Percentiles rank a stretch among this genome's conserved stretches.
These are phyloP conservation scores for Buphagus erythrorhynchus DNA, from an alignment of 2,797 vertebrate species.

Conservation along the genomic window DNA sequence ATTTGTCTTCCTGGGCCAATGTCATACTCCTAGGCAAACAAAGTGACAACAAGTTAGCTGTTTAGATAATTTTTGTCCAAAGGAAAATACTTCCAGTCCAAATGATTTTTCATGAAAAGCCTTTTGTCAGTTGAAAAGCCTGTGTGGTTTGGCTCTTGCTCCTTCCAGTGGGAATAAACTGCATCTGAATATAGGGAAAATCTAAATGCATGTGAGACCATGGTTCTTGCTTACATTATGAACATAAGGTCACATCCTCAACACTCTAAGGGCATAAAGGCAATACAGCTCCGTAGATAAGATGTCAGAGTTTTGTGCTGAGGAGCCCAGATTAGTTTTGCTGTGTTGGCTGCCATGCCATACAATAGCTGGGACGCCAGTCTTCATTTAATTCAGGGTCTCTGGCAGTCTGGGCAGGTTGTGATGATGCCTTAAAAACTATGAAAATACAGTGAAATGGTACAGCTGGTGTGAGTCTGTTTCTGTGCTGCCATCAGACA, in stretches of 20 bases:
- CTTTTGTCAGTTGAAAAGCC: conserved; percentile 18
- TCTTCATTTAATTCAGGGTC: background rate
- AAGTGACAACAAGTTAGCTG: background rate
- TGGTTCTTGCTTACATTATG: background rate
- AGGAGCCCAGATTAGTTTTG: background rate
- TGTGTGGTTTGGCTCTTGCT: background rate
- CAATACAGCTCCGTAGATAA: background rate
- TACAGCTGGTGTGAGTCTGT: background rate
- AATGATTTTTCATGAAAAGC: conserved; percentile 25
- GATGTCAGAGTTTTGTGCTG: background rate
- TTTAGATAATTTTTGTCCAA: background rate
- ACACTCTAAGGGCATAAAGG: background rate
- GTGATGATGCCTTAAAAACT: background rate
- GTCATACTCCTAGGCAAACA: background rate
- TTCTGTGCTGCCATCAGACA: background rate
- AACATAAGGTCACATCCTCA: background rate
- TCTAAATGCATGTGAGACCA: background rate
- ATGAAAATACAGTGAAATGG: background rate
- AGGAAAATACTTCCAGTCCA: background rate
- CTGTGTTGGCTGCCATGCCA: background rate
- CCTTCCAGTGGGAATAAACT: conserved; percentile 25
- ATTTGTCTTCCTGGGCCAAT: background rate
- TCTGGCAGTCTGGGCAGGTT: background rate
- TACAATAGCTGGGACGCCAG: background rate
- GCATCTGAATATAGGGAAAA: conserved; percentile 9